Base-by-base conservation (phyloP, 2,888 invertebrate genomes). In the Pachycephus smyrnensis region DNA sequence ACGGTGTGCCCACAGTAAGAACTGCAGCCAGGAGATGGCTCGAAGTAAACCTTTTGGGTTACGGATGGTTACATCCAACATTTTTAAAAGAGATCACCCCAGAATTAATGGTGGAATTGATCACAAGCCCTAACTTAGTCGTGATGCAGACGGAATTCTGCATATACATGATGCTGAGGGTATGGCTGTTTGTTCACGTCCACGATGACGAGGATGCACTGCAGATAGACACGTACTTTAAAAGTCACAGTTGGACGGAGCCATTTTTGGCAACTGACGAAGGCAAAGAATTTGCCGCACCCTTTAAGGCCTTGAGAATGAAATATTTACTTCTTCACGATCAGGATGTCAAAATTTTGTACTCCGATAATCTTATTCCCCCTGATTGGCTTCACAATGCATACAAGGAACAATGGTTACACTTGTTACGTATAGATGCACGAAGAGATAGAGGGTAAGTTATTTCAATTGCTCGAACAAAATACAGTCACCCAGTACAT, bases 81-180 rank as follows among this genome's bases (percentile, higher is more conserved):
- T 93, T 94, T 80, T 90, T 96, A 74, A 92, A 92, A 83, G 93
- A 94, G 84, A 94, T 96, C 84, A 94, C 94, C 37, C 90, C 93
- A n/a, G 93, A 94, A 4, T 88, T 96, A 80, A 95, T 96, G 95
- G 92, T 92, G 4, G 92, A 93, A 69, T 90, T 96, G 37, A 93
- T 95, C 36, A 91, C 92, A 15, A 94, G 95, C 88, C 93, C 94
- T 0, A 93, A 95, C 84, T 92, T 96, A 79, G 95, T 95, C 88
- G 96, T 95, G 2, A 94, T 96, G 92, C 96, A 96, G 91, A 96
- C 96, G 0, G 96, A 96, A 91, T 96, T 96, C 90, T 95, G 96
- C 55, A 91, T 96, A 69, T 96, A 96, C 84, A 94, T 94, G 75
- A 92, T 96, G 88, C 89, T 96, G 32, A 94, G 95, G 85, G 93